Evolutionary conservation across 2,888 invertebrate genomes (phyloP).

Genomic region (Drosophila nr. perissopoda): DNA sequence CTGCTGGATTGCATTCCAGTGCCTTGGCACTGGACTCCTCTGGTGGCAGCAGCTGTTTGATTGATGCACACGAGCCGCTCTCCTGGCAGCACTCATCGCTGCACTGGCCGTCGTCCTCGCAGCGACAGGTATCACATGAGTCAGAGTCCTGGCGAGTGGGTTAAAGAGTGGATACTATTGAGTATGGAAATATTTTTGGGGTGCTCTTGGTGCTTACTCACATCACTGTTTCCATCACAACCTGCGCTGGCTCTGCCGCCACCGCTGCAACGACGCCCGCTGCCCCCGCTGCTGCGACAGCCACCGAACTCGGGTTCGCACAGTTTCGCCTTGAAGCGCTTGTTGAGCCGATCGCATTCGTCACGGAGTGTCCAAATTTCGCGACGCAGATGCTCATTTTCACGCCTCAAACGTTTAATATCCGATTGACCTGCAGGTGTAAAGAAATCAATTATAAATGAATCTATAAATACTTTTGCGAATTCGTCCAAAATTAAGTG

Average conservation of each 20-base stretch:
- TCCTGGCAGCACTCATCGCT: conserved; percentile 80
- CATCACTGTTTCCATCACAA: conserved; percentile 82
- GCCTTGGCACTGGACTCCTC: conserved; percentile 33
- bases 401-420: conserved; percentile 93
- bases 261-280: conserved; percentile 69
- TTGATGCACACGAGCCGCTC: conserved; percentile 69
- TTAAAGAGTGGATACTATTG: background rate
- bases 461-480: background rate
- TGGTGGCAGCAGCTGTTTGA: conserved; percentile 58
- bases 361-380: conserved; percentile 95
- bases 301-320: conserved; percentile 75
- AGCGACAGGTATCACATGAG: conserved; percentile 84
- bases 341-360: conserved; percentile 94
- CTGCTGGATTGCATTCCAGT: conserved; percentile 30
- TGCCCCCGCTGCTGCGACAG: conserved; percentile 75
- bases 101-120: conserved; percentile 72
- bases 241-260: conserved; percentile 68
- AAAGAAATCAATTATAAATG: background rate
- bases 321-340: conserved; percentile 88
- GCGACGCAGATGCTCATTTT: conserved; percentile 94
- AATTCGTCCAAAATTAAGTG: background rate
- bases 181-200: background rate
- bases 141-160: conserved; percentile 79
- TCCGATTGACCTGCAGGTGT: conserved; percentile 91
- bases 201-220: conserved; percentile 42